Base-by-base conservation (phyloP, 2,888 invertebrate species). In the Thera britannica region DNA sequence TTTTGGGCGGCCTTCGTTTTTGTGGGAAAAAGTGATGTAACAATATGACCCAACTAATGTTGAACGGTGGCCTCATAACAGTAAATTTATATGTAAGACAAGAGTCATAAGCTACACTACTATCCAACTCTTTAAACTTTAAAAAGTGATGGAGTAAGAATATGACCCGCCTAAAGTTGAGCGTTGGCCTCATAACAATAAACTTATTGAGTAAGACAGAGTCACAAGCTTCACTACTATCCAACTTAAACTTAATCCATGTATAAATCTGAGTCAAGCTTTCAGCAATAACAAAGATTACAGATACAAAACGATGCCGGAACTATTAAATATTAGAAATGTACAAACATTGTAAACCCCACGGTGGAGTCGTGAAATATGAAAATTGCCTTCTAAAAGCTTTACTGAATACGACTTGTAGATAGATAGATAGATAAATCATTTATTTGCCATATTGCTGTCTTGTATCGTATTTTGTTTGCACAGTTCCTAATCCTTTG, bases 401-500 rank as follows among this genome's bases (percentile, higher is more conserved):
- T 67, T 64, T 64, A 70, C 65, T 62, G 67, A 67, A 65, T 65
- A 67, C 51, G 55, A 62, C 64, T 62, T 55, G n/a, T n/a, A n/a
- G n/a, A n/a, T n/a, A n/a, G n/a, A n/a, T n/a, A n/a, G n/a, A n/a
- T n/a, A n/a, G n/a, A n/a, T n/a, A n/a, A n/a, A n/a, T n/a, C n/a
- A n/a, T n/a, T n/a, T n/a, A n/a, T n/a, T n/a, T n/a, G n/a, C n/a
- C n/a, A n/a, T n/a, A n/a, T n/a, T n/a, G n/a, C n/a, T n/a, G n/a
- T n/a, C n/a, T n/a, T n/a, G 61, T 58, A 64, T 65, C 67, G 51
- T 67, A 70, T 70, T 65, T 67, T 67, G 67, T 70, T 67, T 70
- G 70, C 68, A 63, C 71, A 71, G 58, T 65, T 74, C 65, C 64
- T 70, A 72, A 72, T 72, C 70, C 71, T 58, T 52, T 52, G 72